Conservation (phyloP, 2,888 invertebrate genomes). For the Rhagophthalmus giganteus region DNA sequence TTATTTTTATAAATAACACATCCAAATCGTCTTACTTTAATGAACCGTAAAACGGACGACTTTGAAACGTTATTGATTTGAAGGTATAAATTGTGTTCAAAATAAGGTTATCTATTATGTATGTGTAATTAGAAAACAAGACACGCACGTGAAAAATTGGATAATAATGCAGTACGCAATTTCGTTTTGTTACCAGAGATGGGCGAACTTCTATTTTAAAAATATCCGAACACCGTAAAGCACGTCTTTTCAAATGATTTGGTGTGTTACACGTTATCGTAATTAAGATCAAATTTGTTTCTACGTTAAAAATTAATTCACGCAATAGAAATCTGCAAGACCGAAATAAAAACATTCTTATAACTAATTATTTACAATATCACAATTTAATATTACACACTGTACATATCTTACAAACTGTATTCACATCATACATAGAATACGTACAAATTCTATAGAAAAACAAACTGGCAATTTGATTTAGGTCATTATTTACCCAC, state of each 20-base stretch:
- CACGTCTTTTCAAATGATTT: slow-evolving; percentile 15
- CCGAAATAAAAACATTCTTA: slow-evolving; percentile 26
- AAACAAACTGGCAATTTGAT: slow-evolving; percentile 38
- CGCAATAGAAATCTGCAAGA: slow-evolving; percentile 21
- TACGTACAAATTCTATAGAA: slow-evolving; percentile 28
- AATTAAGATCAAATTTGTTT: slow-evolving; percentile 15
- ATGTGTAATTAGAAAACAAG: slow-evolving; percentile 36
- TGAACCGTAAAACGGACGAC: too few relatives aligned
- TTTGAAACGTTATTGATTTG: too few relatives aligned
- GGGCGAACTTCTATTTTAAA: slow-evolving; percentile 29
- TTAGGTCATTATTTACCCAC: slow-evolving; percentile 45
- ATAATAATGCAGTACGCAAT: slow-evolving; percentile 29
- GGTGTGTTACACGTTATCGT: slow-evolving; percentile 22
- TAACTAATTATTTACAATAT: slow-evolving; percentile 53
- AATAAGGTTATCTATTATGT: too few relatives aligned
- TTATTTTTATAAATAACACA: too few relatives aligned
- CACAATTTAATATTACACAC: slow-evolving; percentile 51
- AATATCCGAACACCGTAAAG: slow-evolving; percentile 19
- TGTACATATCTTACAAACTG: slow-evolving; percentile 49
- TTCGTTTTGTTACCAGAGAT: slow-evolving; percentile 36
- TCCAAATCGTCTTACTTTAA: too few relatives aligned
- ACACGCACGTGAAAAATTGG: slow-evolving; percentile 48
- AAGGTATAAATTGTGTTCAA: too few relatives aligned
- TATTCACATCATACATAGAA: slow-evolving; percentile 27
- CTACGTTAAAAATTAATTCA: slow-evolving; percentile 14